Evolutionary conservation across 1,140 invertebrate genomes (phyloP), one percentile per base, ranked within the genome.

Genomic region (Stenopsyche tienmushanensis): DNA sequence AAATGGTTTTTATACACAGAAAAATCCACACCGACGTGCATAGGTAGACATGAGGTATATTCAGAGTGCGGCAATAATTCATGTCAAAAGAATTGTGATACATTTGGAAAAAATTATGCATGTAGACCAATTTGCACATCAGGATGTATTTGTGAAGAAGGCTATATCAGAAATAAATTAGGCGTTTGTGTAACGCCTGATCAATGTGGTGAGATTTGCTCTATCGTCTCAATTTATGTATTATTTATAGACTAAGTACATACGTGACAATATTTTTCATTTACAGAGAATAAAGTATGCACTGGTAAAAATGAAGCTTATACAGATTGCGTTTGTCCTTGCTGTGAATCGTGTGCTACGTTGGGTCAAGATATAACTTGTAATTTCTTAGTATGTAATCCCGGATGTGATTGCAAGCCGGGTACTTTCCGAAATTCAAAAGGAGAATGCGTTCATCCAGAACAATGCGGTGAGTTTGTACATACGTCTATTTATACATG

Each of bases 21-120:
- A n/a, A n/a, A n/a, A n/a, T n/a, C n/a, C n/a, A n/a, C n/a, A n/a
- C n/a, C n/a, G n/a, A 53, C 1, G n/a, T 53, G 50, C n/a, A 5
- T n/a, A 9, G 50, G 50, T 25, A 10, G n/a, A 10, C 25, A 68
- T 21, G 66, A 68, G 34, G 55, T 64, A 13, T 68, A 29, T 17
- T 64, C 66, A 20, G 39, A 60, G n/a, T 68, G 66, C 25, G 62
- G 60, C 17, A 52, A 68, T 24, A n/a, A n/a, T n/a, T n/a, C n/a
- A n/a, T n/a, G n/a, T n/a, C n/a, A n/a, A n/a, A n/a, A n/a, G n/a
- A 39, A 34, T 0, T 68, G 66, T 50, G 45, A 63, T 25, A 60
- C 20, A 17, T 58, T 50, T 34, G 64, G 66, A 20, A 13, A 42
- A 3, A 64, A 54, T 3, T 54, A 54, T 25, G n/a, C n/a, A n/a